Conservation (phyloP, 2,113 vertebrate genomes). For the Ceyx margarethae region DNA sequence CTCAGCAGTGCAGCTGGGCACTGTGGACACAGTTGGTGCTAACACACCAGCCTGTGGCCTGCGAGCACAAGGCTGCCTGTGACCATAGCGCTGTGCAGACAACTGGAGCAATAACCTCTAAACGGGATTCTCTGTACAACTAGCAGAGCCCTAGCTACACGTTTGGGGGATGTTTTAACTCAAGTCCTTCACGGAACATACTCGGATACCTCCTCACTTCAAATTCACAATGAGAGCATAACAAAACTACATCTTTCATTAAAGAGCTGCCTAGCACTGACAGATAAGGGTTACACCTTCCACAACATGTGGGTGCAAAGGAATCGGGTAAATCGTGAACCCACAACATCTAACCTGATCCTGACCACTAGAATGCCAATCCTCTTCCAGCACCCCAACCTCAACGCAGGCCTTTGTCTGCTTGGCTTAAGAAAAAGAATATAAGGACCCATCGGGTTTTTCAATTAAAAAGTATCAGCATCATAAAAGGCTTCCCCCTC, state of each 20-base stretch:
- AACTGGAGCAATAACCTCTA: rapidly evolving
- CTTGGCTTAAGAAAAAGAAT: too few relatives aligned
- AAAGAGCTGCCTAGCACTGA: not conserved
- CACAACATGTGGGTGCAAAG: rapidly evolving
- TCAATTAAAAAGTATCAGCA: rapidly evolving
- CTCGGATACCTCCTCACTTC: not conserved
- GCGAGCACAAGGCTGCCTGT: not conserved
- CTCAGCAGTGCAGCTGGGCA: not conserved
- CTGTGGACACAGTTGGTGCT: not conserved
- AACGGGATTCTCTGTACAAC: not conserved
- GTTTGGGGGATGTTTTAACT: not conserved
- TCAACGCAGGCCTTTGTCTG: rapidly evolving
- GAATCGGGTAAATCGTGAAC: rapidly evolving
- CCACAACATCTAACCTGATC: rapidly evolving
- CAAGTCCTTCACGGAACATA: rapidly evolving
- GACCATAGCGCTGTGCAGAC: too few relatives aligned
- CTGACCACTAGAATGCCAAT: rapidly evolving
- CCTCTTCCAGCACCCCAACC: not conserved
- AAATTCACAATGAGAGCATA: rapidly evolving
- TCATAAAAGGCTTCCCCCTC: not conserved
- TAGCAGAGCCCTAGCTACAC: rapidly evolving
- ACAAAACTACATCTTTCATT: rapidly evolving
- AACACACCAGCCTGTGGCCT: not conserved
- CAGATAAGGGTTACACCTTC: rapidly evolving
- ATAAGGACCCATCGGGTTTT: not conserved